Base-by-base conservation (phyloP, 2,113 vertebrate genomes). In the Hiodon tergisus region DNA sequence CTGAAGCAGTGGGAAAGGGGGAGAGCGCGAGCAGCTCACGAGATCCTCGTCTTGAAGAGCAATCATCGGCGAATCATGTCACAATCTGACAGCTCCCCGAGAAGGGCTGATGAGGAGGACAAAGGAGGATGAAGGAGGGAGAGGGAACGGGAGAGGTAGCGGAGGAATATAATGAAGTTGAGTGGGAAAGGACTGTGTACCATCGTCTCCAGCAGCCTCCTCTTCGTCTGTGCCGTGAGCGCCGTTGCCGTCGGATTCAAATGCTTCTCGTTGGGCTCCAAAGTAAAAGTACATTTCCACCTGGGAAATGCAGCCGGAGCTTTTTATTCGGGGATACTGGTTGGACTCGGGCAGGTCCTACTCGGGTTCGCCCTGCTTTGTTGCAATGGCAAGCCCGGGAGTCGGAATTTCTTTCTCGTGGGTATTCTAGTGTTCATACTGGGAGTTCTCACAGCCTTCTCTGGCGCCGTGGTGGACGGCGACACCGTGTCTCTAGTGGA, bases 151-250 rank as follows among this genome's bases (percentile, higher is more conserved):
- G 88, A 83, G 91, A 88, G 91, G 91, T 85, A 88, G 89, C 88
- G 89, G 92, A 86, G 92, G 93, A 92, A 91, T 94, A 96, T 94
- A 93, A 95, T 96, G 95, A 95, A 94, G 95, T 94, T 93, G 93
- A 94, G 94, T 91, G 93, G 93, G 87, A 94, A 93, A 91, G 95
- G 95, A 91, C 90, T 93, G 93, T 95, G 94, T 92, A 91, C 94
- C 91, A 90, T 94, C 87, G 89, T 95, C 81, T 94, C 95, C 90
- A 91, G 93, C 91, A 92, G 91, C 87, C 92, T 96, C 86, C 92
- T 97, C 88, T 93, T 96, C 87, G 91, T 91, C 86, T 96, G 94
- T 88, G 94, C 94, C 87, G 90, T 96, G 82, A 91, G 95, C 90
- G 92, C 95, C 87, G 93, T 94, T 84, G 94, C 93, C 76, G 93